Conservation (phyloP, 53 echinoderm and acorn worm genomes). For the Stichopus horrens region DNA sequence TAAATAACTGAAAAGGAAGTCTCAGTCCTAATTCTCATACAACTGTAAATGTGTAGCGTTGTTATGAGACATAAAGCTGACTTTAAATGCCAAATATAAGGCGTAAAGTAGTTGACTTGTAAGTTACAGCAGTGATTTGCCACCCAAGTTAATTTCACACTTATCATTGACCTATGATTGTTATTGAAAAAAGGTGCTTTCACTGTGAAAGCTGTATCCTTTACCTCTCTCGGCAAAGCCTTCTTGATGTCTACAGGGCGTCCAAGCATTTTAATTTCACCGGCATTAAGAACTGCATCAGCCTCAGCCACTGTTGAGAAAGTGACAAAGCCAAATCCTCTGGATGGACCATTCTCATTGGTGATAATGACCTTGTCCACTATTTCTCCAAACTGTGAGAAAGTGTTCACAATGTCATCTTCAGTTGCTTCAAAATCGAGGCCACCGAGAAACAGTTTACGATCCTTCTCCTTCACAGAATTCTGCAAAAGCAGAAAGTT, state of each 20-base stretch:
- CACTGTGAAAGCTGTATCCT: neutral
- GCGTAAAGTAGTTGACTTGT: too few relatives aligned
- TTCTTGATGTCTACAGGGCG: conserved; percentile 65
- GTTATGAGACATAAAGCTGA: too few relatives aligned
- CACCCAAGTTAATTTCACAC: too few relatives aligned
- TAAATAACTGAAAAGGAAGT: too few relatives aligned
- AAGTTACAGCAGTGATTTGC: too few relatives aligned
- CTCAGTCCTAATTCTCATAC: too few relatives aligned
- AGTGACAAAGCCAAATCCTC: conserved; percentile 81
- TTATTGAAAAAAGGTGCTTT: too few relatives aligned
- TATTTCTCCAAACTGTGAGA: conserved; percentile 3
- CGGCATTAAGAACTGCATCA: conserved; percentile 50
- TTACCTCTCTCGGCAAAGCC: conserved; percentile 77
- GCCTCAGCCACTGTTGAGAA: conserved; percentile 58
- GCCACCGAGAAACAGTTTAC: conserved; percentile 14
- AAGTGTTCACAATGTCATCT: conserved; percentile 11
- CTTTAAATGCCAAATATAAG: too few relatives aligned
- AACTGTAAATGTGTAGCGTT: too few relatives aligned
- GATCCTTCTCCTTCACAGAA: neutral
- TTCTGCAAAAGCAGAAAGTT: neutral
- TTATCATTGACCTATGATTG: too few relatives aligned
- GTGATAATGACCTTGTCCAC: conserved; percentile 49
- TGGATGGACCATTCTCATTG: conserved; percentile 49
- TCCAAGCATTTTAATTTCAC: conserved; percentile 18
- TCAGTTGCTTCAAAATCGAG: neutral